Base-by-base conservation (phyloP, 1,140 invertebrate species). In the Hermatobates lingyangjiaoensis region DNA sequence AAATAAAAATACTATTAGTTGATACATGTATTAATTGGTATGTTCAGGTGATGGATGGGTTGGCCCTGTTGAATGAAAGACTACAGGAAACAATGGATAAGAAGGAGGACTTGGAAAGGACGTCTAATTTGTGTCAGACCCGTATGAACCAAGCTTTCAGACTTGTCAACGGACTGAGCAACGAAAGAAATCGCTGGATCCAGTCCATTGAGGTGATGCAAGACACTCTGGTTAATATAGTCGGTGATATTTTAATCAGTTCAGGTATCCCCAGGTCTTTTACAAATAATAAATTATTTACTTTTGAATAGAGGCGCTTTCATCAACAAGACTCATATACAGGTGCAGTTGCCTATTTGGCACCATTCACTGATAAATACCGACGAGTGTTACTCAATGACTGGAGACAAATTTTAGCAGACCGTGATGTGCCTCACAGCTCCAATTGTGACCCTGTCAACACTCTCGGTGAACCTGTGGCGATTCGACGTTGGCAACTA, bases 61-160 rank as follows among this genome's bases (percentile, higher is more conserved):
- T 87, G 10, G 69, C 72, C 0, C 71, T 71, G 18, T 65, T 87
- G 1, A 76, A 83, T 60, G 69, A 71, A 15, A 70, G 76, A 48
- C 63, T 88, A 3, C 68, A 66, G 0, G 69, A 70, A 25, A 74
- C 81, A 48, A 74, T 82, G 56, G 71, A 71, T 1, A 76, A 74
- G 45, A 77, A 73, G 52, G 58, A 62, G 0, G 72, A 83, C 50
- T 72, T 88, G 54, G 83, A 89, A 62, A 72, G 72, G 34, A 77
- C 83, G 56, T 84, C 85, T 51, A 73, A 80, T 50, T 66, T 80
- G 28, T 90, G 86, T 61, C 72, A 81, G 30, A 79, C 80, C 27
- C 75, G 85, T 60, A 76, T 90, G 66, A 74, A 76, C 42, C 65
- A 85, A 50, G 86, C 87, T 0, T 77, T 84, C 45, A 75, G 83